Percentiles rank a stretch among this genome's conserved stretches.
phyloP scores from a whole-genome alignment of 2,797 vertebrate genomes.

The Miichthys miiuy region DNA sequence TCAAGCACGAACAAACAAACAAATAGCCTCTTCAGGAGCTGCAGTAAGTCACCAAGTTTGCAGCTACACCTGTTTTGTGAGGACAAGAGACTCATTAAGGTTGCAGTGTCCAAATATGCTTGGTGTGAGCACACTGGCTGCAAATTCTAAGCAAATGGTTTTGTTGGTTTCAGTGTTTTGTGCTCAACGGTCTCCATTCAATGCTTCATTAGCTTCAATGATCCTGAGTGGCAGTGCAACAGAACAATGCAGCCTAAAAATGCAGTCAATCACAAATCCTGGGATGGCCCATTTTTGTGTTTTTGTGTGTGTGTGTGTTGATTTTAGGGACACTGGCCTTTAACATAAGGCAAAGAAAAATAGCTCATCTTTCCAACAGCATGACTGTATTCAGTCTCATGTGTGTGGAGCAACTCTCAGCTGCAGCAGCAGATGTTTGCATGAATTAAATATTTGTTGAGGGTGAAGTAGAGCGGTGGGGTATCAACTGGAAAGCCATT shows the following conservation, averaged over 20 bases:
- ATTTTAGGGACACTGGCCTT: constrained; percentile 19
- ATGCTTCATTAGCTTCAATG: constrained; percentile 5
- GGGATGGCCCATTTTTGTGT: not conserved
- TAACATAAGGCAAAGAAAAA: constrained; percentile 6
- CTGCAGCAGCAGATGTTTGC: constrained; percentile 72
- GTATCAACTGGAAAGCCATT: constrained; percentile 27
- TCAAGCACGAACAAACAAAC: not conserved
- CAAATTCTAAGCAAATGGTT: not conserved
- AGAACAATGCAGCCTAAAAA: not conserved
- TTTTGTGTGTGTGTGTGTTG: not conserved
- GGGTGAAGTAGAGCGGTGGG: constrained; percentile 44
- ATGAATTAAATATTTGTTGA: constrained; percentile 73
- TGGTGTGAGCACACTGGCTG: not conserved
- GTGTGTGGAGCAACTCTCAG: constrained; percentile 42
- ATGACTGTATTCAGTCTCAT: constrained; percentile 28
- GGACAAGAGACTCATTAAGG: not conserved
- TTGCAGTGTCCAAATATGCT: not conserved
- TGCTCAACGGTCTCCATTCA: not conserved
- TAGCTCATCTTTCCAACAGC: constrained; percentile 31
- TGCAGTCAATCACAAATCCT: not conserved
- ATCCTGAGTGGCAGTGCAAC: not conserved
- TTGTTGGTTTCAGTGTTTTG: not conserved
- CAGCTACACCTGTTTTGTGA: not conserved
- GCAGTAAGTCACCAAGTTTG: not conserved
- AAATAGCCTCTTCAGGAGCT: not conserved